Evolutionary conservation across 2,888 invertebrate species (phyloP), one percentile per base, ranked within the genome.

Genomic region (Spicauda simplicius): DNA sequence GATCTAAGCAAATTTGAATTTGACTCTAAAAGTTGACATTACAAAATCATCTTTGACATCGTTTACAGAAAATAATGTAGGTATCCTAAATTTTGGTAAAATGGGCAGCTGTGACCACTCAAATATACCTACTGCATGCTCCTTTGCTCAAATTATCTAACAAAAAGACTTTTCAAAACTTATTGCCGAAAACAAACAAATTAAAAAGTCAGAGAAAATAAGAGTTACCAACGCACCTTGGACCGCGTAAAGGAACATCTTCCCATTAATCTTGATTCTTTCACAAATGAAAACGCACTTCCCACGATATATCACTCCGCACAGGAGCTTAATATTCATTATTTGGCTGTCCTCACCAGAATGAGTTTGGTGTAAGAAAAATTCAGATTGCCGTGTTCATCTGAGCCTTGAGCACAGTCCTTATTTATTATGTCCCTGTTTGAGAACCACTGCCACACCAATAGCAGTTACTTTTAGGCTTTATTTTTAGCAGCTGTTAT

Each of bases 201-300:
- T 10, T 14, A 14, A 1, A 41, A 41, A 2, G 41, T 41, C 14
- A 41, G 14, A 14, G 14, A 41, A 41, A 41, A 14, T 14, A 41
- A 41, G 14, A 41, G 41, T 41, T 14, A 14, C 41, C 10, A 41
- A 41, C 1, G 41, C 5, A 11, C 41, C 41, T 14, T 14, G 41
- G 14, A 41, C 14, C 14, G 41, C 14, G 14, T 41, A 41, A 14
- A 12, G 41, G 14, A 41, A 14, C 12, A 14, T 4, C 25, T 25
- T 1, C 41, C 61, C 33, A 62, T 62, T 62, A 62, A 62, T 62
- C 61, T 62, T 62, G 41, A 53, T 62, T 62, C 54, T 18, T 64
- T 41, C 18, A 60, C 60, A 66, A 66, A 60, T 66, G 60, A 66
- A 60, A 66, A 48, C 66, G 66, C 54, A 66, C 59, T 60, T 55